Evolutionary conservation across 2,888 invertebrate genomes (phyloP).

Genomic region (Pristionchus fissidentatus): DNA sequence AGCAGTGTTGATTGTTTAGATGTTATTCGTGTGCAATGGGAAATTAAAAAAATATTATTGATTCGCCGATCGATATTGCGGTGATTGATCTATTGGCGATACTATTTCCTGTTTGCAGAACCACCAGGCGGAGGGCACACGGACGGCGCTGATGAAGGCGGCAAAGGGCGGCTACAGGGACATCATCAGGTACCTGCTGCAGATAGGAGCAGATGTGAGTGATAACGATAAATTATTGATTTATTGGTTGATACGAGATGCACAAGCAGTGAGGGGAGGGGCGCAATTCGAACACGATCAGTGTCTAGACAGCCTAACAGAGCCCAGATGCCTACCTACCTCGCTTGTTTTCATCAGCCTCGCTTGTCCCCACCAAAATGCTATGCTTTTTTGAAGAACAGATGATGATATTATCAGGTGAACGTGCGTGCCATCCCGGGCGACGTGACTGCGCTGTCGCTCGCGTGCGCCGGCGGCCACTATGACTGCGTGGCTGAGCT

Average conservation of each 20-base stretch:
- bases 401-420: conserved; percentile 77
- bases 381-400: no score
- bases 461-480: conserved; percentile 95
- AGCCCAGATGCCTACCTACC: no score
- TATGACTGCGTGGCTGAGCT: conserved; percentile 92
- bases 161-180: conserved; percentile 95
- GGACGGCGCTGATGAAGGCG: conserved; percentile 98
- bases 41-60: no score
- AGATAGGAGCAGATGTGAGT: conserved; percentile 84
- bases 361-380: no score
- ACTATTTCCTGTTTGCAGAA: conserved; percentile 78
- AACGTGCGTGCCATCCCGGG: conserved; percentile 90
- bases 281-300: no score
- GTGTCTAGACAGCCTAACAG: no score
- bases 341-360: no score
- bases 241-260: no score
- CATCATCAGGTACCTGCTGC: conserved; percentile 94
- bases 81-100: no score
- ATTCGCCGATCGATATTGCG: no score
- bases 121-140: conserved; percentile 95
- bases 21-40: neutral
- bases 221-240: neutral
- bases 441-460: conserved; percentile 95
- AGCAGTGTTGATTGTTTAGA: neutral
- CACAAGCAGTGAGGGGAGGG: no score